A percentile compares a stretch with the other conserved stretches of the same genome.
Evolutionary conservation across 2,797 vertebrate genomes (phyloP).

Genomic region (Eospalax fontanierii): DNA sequence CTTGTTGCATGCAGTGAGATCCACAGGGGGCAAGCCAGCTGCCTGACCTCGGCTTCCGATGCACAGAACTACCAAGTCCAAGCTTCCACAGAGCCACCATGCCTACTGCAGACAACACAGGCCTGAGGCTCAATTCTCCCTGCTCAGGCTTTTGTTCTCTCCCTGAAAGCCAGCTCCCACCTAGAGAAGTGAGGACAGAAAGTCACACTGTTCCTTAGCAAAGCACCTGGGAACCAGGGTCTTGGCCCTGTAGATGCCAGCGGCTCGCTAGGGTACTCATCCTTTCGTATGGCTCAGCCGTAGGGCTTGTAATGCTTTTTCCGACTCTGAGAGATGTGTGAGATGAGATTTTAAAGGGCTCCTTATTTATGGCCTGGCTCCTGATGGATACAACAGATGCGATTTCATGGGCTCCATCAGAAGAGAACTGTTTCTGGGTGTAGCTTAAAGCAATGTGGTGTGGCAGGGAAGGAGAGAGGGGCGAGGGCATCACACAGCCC

Average conservation of each 20-base stretch:
- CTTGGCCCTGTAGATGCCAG: not conserved
- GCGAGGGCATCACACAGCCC: not conserved
- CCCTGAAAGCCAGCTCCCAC: slow-evolving; percentile 43
- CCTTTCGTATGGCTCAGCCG: not conserved
- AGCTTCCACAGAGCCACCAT: not conserved
- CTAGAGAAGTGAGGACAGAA: slow-evolving; percentile 2
- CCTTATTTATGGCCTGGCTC: slow-evolving; percentile 81
- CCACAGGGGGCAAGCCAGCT: slow-evolving; percentile 23
- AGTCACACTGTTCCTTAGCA: not conserved
- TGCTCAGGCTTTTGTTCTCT: slow-evolving; percentile 27
- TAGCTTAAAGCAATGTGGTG: slow-evolving; percentile 20
- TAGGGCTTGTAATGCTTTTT: slow-evolving; percentile 70
- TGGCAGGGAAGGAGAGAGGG: not conserved
- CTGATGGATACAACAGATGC: slow-evolving; percentile 82
- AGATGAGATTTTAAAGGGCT: slow-evolving; percentile 84
- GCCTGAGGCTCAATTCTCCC: not conserved
- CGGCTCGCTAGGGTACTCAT: slow-evolving; percentile 66
- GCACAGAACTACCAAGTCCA: not conserved
- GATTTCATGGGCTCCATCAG: slow-evolving; percentile 78
- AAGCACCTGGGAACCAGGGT: not conserved
- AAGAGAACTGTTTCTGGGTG: slow-evolving; percentile 69
- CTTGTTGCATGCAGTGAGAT: slow-evolving; percentile 54
- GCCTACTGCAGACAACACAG: not conserved
- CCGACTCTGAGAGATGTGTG: slow-evolving; percentile 64
- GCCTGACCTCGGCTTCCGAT: slow-evolving; percentile 13